Conservation (phyloP, 2,113 vertebrate species). For the Pelobates fuscus region DNA sequence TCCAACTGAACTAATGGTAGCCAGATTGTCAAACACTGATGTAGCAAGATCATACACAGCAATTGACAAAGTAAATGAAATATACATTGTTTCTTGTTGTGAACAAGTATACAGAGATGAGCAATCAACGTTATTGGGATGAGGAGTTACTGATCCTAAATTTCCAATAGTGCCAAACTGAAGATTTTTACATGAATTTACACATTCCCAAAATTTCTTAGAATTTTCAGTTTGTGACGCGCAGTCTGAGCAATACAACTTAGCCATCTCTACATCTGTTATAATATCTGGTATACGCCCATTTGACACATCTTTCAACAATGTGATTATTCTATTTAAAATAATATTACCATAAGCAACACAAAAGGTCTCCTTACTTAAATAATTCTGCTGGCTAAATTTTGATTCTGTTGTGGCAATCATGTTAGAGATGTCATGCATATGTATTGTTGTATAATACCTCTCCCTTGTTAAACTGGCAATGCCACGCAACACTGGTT, state of each 20-base stretch:
- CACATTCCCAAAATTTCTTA: not conserved
- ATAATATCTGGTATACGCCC: not conserved
- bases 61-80: not conserved
- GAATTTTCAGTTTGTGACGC: not conserved
- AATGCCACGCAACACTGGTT: no score
- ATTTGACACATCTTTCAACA: no score
- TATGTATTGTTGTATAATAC: not conserved
- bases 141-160: not conserved
- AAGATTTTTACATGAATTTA: constrained; percentile 3
- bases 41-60: not conserved
- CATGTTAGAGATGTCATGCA: not conserved
- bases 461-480: no score
- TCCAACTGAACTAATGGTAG: not conserved
- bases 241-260: not conserved
- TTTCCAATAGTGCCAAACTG: not conserved
- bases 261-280: not conserved
- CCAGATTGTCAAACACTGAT: not conserved
- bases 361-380: not conserved
- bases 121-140: constrained; percentile 6
- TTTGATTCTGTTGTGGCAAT: not conserved
- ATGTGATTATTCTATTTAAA: not conserved
- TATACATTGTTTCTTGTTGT: not conserved
- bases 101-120: not conserved
- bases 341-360: not conserved
- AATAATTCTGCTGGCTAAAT: not conserved